Percentiles rank a stretch among this genome's conserved stretches.
phyloP scores from a whole-genome alignment of 2,888 invertebrate genomes.

The Leptinotarsa rubiginosa region DNA sequence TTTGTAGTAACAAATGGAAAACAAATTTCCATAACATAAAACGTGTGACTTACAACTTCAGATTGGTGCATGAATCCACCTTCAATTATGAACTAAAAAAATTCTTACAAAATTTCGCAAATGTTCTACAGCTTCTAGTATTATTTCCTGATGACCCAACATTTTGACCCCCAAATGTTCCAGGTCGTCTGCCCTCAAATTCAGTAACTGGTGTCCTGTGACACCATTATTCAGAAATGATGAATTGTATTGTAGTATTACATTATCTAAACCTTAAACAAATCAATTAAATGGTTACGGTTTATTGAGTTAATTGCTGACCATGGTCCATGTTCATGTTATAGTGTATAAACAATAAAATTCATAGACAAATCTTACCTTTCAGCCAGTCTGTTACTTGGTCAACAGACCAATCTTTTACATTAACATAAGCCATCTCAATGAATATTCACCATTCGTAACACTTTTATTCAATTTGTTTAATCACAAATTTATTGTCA shows the following conservation, averaged over 20 bases:
- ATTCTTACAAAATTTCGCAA: slow-evolving; percentile 85
- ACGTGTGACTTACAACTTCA: too few species aligned
- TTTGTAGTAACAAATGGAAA: too few species aligned
- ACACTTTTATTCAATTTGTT: slow-evolving; percentile 1
- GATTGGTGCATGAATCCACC: too few species aligned
- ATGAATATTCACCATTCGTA: neutral
- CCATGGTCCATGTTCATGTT: neutral
- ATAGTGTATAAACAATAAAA: slow-evolving; percentile 7
- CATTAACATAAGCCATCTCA: slow-evolving; percentile 84
- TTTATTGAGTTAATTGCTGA: slow-evolving; percentile 31
- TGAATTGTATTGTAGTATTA: slow-evolving; percentile 80
- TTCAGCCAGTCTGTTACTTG: slow-evolving; percentile 92
- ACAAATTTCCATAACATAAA: too few species aligned
- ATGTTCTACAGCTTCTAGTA: slow-evolving; percentile 92
- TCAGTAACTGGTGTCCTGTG: slow-evolving; percentile 84
- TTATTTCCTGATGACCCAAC: slow-evolving; percentile 93
- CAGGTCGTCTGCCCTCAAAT: slow-evolving; percentile 88
- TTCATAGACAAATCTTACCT: slow-evolving; percentile 70
- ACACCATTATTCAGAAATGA: slow-evolving; percentile 85
- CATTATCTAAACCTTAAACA: slow-evolving; percentile 79
- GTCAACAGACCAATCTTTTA: slow-evolving; percentile 90
- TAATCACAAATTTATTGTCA: slow-evolving; percentile 7
- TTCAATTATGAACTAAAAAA: too few species aligned
- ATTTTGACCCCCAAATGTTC: slow-evolving; percentile 86
- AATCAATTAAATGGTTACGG: slow-evolving; percentile 17